A percentile compares a stretch with the other conserved stretches of the same genome.
Evolutionary conservation across 2,888 invertebrate species (phyloP).

Genomic region (Stenoptilia bipunctidactyla): DNA sequence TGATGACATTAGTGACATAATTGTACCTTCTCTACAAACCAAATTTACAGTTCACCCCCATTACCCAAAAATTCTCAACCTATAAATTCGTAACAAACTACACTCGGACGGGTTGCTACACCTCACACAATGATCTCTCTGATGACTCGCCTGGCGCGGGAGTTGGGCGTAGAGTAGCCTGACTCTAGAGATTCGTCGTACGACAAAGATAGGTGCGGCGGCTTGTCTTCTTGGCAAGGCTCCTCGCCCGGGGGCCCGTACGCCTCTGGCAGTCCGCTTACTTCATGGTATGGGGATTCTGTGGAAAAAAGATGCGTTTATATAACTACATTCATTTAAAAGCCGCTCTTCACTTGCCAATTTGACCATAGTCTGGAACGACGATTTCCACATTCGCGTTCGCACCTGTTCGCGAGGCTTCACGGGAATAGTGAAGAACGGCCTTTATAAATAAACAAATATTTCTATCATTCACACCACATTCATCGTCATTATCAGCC

Average conservation of each 20-base stretch:
- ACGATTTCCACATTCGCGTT: no score
- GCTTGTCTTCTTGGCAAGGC: conserved; percentile 85
- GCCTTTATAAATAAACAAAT: no score
- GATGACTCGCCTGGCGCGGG: conserved; percentile 91
- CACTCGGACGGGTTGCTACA: conserved; percentile 39
- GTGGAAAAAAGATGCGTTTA: conserved; percentile 27
- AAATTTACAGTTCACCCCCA: no score
- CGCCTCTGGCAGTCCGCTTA: conserved; percentile 91
- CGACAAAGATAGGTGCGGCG: conserved; percentile 88
- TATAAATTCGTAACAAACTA: not conserved
- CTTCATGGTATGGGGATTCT: conserved; percentile 96
- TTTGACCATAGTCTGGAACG: no score
- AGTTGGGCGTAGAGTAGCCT: conserved; percentile 94
- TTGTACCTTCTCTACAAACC: no score
- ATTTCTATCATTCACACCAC: no score
- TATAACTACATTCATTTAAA: no score
- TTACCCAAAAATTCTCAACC: not conserved
- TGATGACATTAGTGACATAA: no score
- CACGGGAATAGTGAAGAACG: no score
- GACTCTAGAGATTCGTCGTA: conserved; percentile 95
- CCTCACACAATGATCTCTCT: conserved; percentile 92
- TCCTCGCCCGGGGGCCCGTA: conserved; percentile 78
- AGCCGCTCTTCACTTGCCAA: no score
- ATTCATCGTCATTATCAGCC: no score
- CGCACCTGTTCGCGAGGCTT: no score